These are phyloP conservation scores for Stratiolaelaps scimitus DNA, from an alignment of 1,140 invertebrate species.

Conservation along the genomic window DNA sequence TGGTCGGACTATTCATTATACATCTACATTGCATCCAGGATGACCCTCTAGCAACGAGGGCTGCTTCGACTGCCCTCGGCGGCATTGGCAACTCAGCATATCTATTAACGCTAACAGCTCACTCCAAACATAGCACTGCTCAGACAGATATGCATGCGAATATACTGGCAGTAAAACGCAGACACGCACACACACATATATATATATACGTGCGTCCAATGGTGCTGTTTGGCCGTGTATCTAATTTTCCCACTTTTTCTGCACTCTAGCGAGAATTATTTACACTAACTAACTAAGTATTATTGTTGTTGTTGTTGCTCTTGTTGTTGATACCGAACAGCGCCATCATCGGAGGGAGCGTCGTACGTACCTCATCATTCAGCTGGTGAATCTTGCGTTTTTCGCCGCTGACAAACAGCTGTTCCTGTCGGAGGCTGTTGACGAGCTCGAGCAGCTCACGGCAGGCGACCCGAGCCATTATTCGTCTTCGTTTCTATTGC, in stretches of 20 bases:
- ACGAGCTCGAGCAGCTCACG: constrained; percentile 55
- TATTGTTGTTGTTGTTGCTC: constrained; percentile 3
- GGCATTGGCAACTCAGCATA: too few relatives aligned
- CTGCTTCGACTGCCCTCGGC: too few relatives aligned
- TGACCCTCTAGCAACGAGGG: too few relatives aligned
- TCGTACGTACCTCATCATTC: constrained; percentile 51
- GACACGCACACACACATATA: too few relatives aligned
- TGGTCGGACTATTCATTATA: too few relatives aligned
- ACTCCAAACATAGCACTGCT: too few relatives aligned
- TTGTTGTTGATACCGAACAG: constrained; percentile 21
- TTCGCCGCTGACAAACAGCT: constrained; percentile 57
- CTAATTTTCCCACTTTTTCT: not conserved
- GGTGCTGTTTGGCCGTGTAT: too few relatives aligned
- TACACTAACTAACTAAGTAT: not conserved
- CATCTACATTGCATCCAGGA: too few relatives aligned
- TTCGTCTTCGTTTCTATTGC: not conserved
- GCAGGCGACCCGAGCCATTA: constrained; percentile 9
- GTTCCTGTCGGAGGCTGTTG: constrained; percentile 55
- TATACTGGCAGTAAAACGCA: too few relatives aligned
- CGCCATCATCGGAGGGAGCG: not conserved
- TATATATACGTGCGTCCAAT: too few relatives aligned
- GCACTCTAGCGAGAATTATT: not conserved
- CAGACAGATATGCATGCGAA: too few relatives aligned
- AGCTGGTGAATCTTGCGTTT: constrained; percentile 55
- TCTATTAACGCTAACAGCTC: too few relatives aligned